These are phyloP conservation scores for Dendrolimus punctatus DNA, from an alignment of 1,140 invertebrate species.

Conservation along the genomic window DNA sequence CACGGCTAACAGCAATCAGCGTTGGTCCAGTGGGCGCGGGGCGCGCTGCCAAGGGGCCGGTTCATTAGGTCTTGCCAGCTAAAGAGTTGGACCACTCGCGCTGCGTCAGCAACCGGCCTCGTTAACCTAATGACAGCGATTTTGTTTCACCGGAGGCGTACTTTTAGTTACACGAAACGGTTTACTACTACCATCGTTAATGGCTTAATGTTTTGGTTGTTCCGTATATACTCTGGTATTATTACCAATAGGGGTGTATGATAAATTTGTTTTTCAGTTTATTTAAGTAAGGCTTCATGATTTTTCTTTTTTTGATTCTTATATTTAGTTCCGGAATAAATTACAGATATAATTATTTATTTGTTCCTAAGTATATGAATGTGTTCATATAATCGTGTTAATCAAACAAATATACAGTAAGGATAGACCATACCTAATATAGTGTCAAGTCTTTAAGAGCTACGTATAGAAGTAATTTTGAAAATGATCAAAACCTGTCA, in stretches of 20 bases:
- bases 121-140: conserved; percentile 66
- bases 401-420: too few relatives aligned
- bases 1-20: conserved; percentile 16
- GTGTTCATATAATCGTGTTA: too few relatives aligned
- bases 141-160: conserved; percentile 48
- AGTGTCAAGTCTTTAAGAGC: too few relatives aligned
- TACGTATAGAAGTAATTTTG: too few relatives aligned
- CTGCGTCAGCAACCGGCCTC: conserved; percentile 47
- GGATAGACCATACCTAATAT: too few relatives aligned
- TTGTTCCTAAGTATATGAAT: too few relatives aligned
- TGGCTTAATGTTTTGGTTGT: conserved; percentile 31
- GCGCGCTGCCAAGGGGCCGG: conserved; percentile 38
- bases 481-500: too few relatives aligned
- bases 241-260: background rate
- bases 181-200: conserved; percentile 38
- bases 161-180: conserved; percentile 44
- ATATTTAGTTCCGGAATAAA: too few relatives aligned
- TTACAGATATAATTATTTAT: too few relatives aligned
- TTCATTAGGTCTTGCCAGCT: conserved; percentile 51
- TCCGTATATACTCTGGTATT: conserved; percentile 33
- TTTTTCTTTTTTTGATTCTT: too few relatives aligned
- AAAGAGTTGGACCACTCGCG: conserved; percentile 37
- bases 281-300: too few relatives aligned
- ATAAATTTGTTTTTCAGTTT: background rate
- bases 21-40: conserved; percentile 19